Conservation (phyloP, 2,888 invertebrate species). For the Nyleta sp. region DNA sequence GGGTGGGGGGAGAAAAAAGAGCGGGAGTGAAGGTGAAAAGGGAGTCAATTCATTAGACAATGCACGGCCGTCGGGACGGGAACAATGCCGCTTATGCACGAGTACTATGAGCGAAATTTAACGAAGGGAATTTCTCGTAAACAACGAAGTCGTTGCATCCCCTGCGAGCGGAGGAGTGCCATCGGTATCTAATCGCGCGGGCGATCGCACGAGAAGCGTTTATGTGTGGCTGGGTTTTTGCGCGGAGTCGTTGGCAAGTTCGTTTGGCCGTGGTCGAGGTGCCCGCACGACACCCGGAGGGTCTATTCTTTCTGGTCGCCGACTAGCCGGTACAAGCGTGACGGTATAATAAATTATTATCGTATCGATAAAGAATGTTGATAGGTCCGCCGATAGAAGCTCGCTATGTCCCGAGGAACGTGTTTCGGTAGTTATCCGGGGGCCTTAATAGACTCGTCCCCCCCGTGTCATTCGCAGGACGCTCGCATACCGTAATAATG, state of each 20-base stretch:
- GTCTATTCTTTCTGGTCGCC: conserved; percentile 66
- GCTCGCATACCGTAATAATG: conserved; percentile 63
- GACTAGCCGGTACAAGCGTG: conserved; percentile 64
- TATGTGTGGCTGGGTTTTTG: conserved; percentile 44
- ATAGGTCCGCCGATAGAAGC: conserved; percentile 76
- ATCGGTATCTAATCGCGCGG: conserved; percentile 54
- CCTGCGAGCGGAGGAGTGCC: conserved; percentile 30
- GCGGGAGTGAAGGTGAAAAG: too few relatives aligned
- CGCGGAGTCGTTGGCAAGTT: conserved; percentile 34
- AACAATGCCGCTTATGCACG: conserved; percentile 27
- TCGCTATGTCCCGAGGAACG: conserved; percentile 69
- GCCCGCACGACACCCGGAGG: conserved; percentile 59
- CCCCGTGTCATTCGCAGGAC: conserved; percentile 72
- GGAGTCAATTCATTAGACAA: too few relatives aligned
- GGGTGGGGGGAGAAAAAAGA: too few relatives aligned
- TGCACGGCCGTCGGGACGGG: too few relatives aligned
- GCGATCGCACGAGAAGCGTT: conserved; percentile 60
- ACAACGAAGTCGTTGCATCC: conserved; percentile 51
- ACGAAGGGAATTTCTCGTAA: conserved; percentile 55
- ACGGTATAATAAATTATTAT: conserved; percentile 79
- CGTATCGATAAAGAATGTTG: conserved; percentile 79
- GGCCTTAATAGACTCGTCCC: conserved; percentile 75
- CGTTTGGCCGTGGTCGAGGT: conserved; percentile 49
- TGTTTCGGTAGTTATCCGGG: conserved; percentile 71
- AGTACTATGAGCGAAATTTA: conserved; percentile 13